Percentiles rank a stretch among this genome's conserved stretches.
Evolutionary conservation across 2,113 vertebrate species (phyloP).

Genomic region (Microtus pennsylvanicus): DNA sequence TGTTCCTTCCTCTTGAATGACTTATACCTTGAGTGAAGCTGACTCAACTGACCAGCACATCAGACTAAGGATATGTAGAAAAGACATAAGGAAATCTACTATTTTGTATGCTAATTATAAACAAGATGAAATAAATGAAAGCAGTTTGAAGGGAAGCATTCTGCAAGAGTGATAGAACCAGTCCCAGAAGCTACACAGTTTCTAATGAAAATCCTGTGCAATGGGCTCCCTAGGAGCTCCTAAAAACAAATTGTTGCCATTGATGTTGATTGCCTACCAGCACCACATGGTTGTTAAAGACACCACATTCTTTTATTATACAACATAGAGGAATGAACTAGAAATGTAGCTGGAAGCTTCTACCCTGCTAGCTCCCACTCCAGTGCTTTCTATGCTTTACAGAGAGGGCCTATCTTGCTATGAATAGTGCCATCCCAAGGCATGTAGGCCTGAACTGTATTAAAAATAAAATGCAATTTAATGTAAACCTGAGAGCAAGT

Average conservation of each 20-base stretch:
- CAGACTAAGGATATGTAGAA: too few relatives aligned
- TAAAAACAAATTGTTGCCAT: background rate
- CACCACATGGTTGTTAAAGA: background rate
- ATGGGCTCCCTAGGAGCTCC: background rate
- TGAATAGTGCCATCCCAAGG: background rate
- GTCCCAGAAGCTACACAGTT: background rate
- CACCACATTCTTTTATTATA: background rate
- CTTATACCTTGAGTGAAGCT: background rate
- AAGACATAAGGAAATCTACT: too few relatives aligned
- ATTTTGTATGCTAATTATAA: background rate
- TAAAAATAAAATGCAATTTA: background rate
- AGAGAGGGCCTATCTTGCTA: too few relatives aligned
- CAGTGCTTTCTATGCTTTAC: background rate
- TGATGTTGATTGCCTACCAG: background rate
- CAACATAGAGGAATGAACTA: background rate
- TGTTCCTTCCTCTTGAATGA: background rate
- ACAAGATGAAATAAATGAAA: background rate
- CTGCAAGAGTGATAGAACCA: background rate
- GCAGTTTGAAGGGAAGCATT: background rate
- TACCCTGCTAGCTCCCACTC: background rate
- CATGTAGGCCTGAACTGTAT: background rate
- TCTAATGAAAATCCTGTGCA: background rate
- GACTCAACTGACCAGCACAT: background rate
- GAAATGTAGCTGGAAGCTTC: background rate
- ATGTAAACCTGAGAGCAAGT: background rate